Evolutionary conservation across 2,797 vertebrate genomes (phyloP).

Genomic region (Manis crassicaudata): DNA sequence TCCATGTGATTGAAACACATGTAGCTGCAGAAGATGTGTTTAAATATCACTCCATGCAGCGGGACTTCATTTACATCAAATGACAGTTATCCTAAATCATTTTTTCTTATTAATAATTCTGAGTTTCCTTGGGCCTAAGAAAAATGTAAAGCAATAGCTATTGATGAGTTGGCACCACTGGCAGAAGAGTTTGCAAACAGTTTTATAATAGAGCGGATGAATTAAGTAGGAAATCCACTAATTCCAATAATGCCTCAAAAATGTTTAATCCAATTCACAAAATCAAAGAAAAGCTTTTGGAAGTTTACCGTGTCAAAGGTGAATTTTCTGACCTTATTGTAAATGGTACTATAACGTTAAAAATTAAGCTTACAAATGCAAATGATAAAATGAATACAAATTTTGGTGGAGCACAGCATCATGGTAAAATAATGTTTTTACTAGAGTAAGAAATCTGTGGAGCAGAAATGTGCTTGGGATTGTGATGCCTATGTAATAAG

Average conservation of each 20-base stretch:
- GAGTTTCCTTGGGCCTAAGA: not conserved
- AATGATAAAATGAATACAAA: not conserved
- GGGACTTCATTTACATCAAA: not conserved
- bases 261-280: not conserved
- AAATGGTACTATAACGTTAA: not conserved
- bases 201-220: not conserved
- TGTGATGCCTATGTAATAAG: not conserved
- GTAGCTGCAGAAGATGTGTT: not conserved
- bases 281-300: not conserved
- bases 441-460: not conserved
- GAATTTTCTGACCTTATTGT: not conserved
- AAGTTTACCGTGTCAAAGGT: conserved; percentile 6
- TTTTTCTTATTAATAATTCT: not conserved
- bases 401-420: not conserved
- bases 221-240: not conserved
- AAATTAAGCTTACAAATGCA: not conserved
- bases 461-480: not conserved
- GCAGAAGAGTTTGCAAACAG: not conserved
- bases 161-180: not conserved
- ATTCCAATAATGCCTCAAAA: not conserved
- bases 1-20: not conserved
- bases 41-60: not conserved
- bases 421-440: conserved; percentile 15
- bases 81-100: not conserved
- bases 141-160: not conserved